phyloP scores from a whole-genome alignment of 1,140 invertebrate species.

The Drosophila neocordata region DNA sequence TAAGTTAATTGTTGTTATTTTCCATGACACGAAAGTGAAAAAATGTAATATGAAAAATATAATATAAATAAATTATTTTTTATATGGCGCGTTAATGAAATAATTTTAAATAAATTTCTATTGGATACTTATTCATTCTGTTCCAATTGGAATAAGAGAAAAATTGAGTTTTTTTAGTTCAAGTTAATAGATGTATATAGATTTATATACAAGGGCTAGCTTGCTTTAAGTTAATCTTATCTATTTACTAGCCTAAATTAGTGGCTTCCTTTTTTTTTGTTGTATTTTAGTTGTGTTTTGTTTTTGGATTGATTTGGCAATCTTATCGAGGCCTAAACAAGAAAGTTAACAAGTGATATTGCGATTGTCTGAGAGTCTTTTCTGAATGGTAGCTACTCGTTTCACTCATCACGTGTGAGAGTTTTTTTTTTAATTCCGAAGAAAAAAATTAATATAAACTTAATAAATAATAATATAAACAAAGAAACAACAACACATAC shows the following conservation, averaged over 20 bases:
- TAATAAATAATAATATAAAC: slow-evolving; percentile 15
- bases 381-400: not conserved
- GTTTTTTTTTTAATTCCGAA: slow-evolving; percentile 36
- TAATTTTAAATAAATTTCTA: too few relatives aligned
- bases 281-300: too few relatives aligned
- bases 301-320: not conserved
- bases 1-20: too few relatives aligned
- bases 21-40: too few relatives aligned
- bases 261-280: not conserved
- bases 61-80: too few relatives aligned
- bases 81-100: too few relatives aligned
- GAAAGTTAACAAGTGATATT: slow-evolving; percentile 5
- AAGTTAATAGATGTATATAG: too few relatives aligned
- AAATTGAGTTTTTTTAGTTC: too few relatives aligned
- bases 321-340: not conserved
- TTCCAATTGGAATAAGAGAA: too few relatives aligned
- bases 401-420: slow-evolving; percentile 20
- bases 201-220: too few relatives aligned
- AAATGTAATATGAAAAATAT: too few relatives aligned
- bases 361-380: not conserved
- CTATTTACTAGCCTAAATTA: not conserved
- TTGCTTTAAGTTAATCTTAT: not conserved
- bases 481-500: not conserved
- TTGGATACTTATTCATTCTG: too few relatives aligned
- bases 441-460: slow-evolving; percentile 20